Conservation (phyloP, 1,140 invertebrate genomes). For the Tetragonula clypearis region DNA sequence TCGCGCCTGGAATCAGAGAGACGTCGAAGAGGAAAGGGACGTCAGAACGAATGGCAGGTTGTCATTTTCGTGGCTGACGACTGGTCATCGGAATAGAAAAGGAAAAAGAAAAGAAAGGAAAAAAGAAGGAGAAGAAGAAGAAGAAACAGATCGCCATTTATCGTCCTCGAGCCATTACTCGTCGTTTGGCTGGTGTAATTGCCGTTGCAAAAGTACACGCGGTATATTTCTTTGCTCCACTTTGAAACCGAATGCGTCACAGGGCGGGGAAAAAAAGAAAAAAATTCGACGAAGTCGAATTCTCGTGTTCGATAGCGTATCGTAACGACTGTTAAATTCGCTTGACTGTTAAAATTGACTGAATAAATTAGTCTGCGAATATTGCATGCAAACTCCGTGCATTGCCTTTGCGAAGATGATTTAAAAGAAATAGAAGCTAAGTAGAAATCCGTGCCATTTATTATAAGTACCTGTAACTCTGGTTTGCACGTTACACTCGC, state of each 20-base stretch:
- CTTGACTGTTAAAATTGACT: no score
- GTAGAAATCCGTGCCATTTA: no score
- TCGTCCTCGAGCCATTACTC: constrained; percentile 23
- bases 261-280: not conserved
- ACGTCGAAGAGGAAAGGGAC: not conserved
- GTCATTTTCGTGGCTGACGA: not conserved
- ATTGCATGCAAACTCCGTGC: no score
- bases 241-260: constrained; percentile 19
- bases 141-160: constrained; percentile 20
- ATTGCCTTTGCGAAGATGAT: no score
- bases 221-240: constrained; percentile 18
- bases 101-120: not conserved
- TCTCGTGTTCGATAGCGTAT: not conserved
- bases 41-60: constrained; percentile 3
- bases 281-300: not conserved
- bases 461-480: no score
- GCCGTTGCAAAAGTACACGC: constrained; percentile 9
- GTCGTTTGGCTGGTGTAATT: constrained; percentile 28
- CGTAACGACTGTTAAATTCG: not conserved
- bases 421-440: no score
- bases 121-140: no score
- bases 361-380: no score
- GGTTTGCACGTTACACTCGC: no score
- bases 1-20: not conserved
- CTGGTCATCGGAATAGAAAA: not conserved